A percentile compares a stretch with the other conserved stretches of the same genome.
phyloP scores from a whole-genome alignment of 2,113 vertebrate species.

The Stigmatopora nigra region DNA sequence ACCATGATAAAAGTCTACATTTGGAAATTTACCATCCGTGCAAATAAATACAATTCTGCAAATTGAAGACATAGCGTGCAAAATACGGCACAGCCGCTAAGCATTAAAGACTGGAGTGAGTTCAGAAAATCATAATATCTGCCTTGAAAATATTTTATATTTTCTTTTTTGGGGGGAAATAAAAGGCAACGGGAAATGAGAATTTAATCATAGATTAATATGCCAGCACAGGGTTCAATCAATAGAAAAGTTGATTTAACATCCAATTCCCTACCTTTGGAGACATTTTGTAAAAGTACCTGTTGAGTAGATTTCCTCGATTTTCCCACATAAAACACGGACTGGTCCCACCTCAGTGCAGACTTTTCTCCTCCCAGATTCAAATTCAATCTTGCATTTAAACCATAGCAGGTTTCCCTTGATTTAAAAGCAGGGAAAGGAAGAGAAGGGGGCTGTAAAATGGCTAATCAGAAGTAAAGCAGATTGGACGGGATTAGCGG shows the following conservation, averaged over 20 bases:
- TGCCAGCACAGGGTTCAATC: not conserved
- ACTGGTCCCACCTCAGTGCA: not conserved
- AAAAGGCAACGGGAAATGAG: no score
- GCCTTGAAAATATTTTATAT: no score
- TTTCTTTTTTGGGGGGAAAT: no score
- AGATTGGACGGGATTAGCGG: slow-evolving; percentile 62
- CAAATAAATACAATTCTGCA: no score
- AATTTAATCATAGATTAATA: no score
- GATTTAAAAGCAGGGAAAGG: slow-evolving; percentile 25
- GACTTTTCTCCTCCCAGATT: not conserved
- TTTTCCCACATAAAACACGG: not conserved
- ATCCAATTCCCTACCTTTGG: not conserved
- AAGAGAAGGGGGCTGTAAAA: slow-evolving; percentile 30
- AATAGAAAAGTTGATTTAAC: not conserved
- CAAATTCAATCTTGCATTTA: not conserved
- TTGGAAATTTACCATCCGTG: no score
- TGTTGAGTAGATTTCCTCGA: not conserved
- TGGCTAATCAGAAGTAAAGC: slow-evolving; percentile 59
- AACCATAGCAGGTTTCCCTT: slow-evolving; percentile 14
- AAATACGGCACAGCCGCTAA: no score
- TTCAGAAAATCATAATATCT: no score
- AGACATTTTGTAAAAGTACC: slow-evolving; percentile 1
- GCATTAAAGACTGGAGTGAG: no score
- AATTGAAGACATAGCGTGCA: no score
- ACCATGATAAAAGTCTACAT: no score